Base-by-base conservation (phyloP, 35 echinoderm and acorn worm species). In the Holothuria glaberrima region DNA sequence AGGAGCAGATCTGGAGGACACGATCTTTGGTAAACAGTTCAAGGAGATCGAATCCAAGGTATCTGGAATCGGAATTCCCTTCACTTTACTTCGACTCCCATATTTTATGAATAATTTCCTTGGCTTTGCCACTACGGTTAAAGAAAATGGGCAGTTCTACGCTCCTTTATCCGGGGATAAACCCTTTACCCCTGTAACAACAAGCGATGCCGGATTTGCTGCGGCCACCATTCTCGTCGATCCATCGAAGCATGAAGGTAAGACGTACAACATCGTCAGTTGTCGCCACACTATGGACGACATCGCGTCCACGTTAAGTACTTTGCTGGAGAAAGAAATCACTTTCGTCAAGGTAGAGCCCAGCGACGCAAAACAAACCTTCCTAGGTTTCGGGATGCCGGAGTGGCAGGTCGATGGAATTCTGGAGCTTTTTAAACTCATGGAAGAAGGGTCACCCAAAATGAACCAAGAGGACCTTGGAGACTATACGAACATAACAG, bases 401-500 rank as follows among this genome's bases (percentile, higher is more conserved):
- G 78, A 82, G 50, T 82, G 78, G 78, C 78, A 82, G 25, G 78
- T 58, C 13, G 78, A 82, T 25, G 78, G 78, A 12, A 48, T 82
- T 34, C 78, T 82, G 12, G 78, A 82, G 12, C 25, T 82, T 5
- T 82, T 82, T 58, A 26, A 82, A 19, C 78, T 65, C 4, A 65
- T 65, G 61, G 61, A 90, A 62, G 89, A 90, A 17, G 75, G 24
- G 5, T 35, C 61, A 14, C 89, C 89, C 7, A 29, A 20, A 18
- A 68, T 26, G 48, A 57, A 66, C 22, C 30, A 61, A 62, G 89
- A 76, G 7, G 48, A 90, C 29, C 22, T 69, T 35, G 89, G 75
- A 25, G 89, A 90, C 68, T 90, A 33, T 50, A 90, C 82, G 57
- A 66, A 28, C 26, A 80, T 90, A 24, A 90, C 89, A 20, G 75